Base-by-base conservation (phyloP, 2,888 invertebrate genomes). In the Endomychus coccineus region DNA sequence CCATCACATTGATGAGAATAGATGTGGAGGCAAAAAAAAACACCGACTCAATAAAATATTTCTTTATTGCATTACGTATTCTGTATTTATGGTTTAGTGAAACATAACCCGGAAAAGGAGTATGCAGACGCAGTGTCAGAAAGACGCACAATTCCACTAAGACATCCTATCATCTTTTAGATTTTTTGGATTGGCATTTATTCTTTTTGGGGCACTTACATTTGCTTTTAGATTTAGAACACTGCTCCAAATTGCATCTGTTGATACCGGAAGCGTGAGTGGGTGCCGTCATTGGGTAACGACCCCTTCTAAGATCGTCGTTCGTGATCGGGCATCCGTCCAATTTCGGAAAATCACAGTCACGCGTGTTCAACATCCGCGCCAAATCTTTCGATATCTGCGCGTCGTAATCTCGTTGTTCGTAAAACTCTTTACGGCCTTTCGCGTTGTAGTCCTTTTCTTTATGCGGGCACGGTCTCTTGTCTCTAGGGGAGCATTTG, bases 211-310 rank as follows among this genome's bases (percentile, higher is more conserved):
- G n/a, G n/a, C n/a, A n/a, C n/a, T n/a, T n/a, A n/a, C 24, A 16
- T 11, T 24, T 36, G 14, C 28, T 6, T 17, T 29, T 36, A 4
- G 28, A 16, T 24, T 29, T 28, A 12, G n/a, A n/a, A n/a, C 36
- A 36, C 12, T 36, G 24, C 10, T 36, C 36, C 1, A 29, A 15
- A 21, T 36, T 36, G 16, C 29, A 36, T 14, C 36, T 36, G 24
- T 36, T 36, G 9, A 36, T 12, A 2, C 29, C 36, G 12, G 29
- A 12, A 1, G 29, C 28, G n/a, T 17, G 28, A 3, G 13, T 6
- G 3, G 36, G 29, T 16, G 16, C 23, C 13, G 12, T 36, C 3
- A n/a, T 1, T 4, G 36, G 29, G 6, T 13, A 6, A n/a, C n/a
- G n/a, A n/a, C 36, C 36, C 4, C 24, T 16, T 14, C 24, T 36